Evolutionary conservation across 1,140 invertebrate genomes (phyloP).

Genomic region (Drosophila sucinea): DNA sequence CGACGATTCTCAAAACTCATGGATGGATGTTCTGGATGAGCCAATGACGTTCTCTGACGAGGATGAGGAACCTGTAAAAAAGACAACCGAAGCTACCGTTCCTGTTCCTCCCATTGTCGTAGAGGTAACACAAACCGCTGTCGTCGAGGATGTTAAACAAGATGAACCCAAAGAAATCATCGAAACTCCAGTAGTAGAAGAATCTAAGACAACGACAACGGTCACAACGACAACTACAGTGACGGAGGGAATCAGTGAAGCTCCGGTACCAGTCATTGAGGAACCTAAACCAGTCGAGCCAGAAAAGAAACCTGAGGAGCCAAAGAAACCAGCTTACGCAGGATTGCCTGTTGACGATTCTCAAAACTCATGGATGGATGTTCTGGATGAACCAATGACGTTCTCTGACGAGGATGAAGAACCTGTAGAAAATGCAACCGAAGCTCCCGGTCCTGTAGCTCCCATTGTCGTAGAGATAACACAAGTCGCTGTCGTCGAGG

Average conservation of each 20-base stretch:
- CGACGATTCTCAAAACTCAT: conserved; percentile 83
- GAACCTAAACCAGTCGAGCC: not conserved
- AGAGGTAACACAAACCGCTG: not conserved
- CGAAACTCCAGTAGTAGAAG: not conserved
- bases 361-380: conserved; percentile 1
- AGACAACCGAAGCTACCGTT: not conserved
- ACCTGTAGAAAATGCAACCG: not conserved
- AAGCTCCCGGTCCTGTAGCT: not conserved
- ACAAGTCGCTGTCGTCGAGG: not conserved
- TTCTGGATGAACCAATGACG: not conserved
- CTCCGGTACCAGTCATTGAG: not conserved
- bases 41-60: conserved; percentile 45
- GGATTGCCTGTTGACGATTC: not conserved
- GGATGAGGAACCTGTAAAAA: conserved; percentile 11
- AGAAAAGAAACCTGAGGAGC: not conserved
- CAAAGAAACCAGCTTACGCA: conserved; percentile 1
- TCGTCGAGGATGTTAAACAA: not conserved
- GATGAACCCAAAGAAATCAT: not conserved
- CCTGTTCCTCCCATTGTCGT: not conserved
- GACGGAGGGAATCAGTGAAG: not conserved
- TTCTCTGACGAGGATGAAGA: not conserved
- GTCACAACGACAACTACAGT: not conserved
- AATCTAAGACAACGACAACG: not conserved
- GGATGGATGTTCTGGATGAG: conserved; percentile 84
- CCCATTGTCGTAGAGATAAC: not conserved